These are phyloP conservation scores for Phodopus roborovskii DNA, from an alignment of 2,113 vertebrate species.

Conservation along the genomic window DNA sequence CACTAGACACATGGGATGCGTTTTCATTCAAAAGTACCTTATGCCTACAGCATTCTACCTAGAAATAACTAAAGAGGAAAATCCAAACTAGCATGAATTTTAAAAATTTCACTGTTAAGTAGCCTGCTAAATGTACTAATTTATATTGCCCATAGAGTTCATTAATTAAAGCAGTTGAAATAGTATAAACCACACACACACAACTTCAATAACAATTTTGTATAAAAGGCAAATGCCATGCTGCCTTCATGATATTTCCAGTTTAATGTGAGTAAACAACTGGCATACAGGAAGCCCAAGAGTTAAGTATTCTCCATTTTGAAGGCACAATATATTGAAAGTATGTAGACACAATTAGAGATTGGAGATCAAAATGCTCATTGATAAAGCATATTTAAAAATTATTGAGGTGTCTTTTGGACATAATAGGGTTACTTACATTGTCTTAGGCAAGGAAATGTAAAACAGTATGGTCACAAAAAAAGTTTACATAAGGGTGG, in stretches of 20 bases:
- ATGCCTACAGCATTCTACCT: not conserved
- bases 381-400: not conserved
- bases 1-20: not conserved
- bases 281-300: not conserved
- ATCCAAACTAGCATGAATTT: not conserved
- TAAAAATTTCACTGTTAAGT: not conserved
- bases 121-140: not conserved
- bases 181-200: not conserved
- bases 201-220: not conserved
- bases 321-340: not conserved
- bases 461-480: not conserved
- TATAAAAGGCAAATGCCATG: not conserved
- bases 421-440: not conserved
- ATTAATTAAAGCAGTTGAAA: not conserved
- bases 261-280: not conserved
- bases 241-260: not conserved
- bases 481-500: not conserved
- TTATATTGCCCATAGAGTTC: not conserved
- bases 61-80: not conserved
- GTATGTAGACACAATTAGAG: not conserved
- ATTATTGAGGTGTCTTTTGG: not conserved
- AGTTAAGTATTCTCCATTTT: not conserved
- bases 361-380: not conserved
- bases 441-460: not conserved
- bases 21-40: not conserved